Conservation (phyloP, 2,113 vertebrate species). For the Scolopax mira region DNA sequence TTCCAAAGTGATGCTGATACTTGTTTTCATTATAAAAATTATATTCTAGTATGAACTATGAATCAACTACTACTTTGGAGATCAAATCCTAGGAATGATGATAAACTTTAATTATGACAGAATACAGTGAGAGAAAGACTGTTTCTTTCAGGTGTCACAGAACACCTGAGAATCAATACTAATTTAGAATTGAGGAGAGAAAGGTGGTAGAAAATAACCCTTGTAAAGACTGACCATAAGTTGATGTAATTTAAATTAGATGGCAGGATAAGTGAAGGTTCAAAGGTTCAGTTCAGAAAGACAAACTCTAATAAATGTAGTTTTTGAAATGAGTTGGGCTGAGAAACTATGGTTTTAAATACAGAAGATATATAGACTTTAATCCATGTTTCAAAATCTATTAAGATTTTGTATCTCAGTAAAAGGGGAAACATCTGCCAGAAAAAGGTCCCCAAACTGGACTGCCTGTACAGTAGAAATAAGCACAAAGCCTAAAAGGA, state of each 20-base stretch:
- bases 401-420: background rate
- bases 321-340: background rate
- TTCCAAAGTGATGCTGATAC: background rate
- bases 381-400: background rate
- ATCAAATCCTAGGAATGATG: background rate
- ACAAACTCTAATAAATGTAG: background rate
- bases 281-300: background rate
- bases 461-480: background rate
- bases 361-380: background rate
- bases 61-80: background rate
- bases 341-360: background rate
- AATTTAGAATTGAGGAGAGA: background rate
- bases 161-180: background rate
- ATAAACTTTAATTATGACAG: background rate
- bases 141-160: background rate
- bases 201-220: background rate
- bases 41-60: background rate
- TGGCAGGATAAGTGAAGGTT: background rate
- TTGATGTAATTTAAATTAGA: background rate
- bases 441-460: background rate
- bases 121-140: background rate
- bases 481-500: background rate
- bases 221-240: background rate
- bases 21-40: background rate
- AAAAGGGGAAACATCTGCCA: background rate